Base-by-base conservation (phyloP, 2,113 vertebrate genomes). In the Charina bottae region DNA sequence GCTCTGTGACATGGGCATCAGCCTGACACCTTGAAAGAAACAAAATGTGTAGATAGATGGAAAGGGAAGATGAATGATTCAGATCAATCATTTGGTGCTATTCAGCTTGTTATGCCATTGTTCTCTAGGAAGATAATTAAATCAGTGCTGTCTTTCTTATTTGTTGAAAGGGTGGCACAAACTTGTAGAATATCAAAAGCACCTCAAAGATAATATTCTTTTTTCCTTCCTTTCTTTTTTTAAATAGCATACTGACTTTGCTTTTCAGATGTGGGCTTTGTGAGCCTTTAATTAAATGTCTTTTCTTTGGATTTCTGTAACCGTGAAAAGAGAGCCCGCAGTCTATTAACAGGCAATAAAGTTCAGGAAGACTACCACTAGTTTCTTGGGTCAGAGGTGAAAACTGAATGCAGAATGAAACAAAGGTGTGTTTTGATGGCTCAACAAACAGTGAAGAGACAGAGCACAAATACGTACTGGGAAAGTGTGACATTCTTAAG, bases 261-360 rank as follows among this genome's bases (percentile, higher is more conserved):
- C 96, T 96, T 98, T 97, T 98, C 97, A 97, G 95, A 91, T 95
- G 96, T 28, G 90, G 96, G 97, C 96, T 96, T 97, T 97, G 97
- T 98, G 96, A 97, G 90, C 95, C 96, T 97, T 97, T 97, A 98
- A 97, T 97, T 97, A 97, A 97, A 97, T 93, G 97, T 97, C 97
- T 97, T 92, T 92, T 92, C 97, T 97, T 97, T 94, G 93, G 95
- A 97, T 98, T 98, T 98, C 97, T 97, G 95, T 98, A 97, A 97
- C 97, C 97, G 96, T 97, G 97, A 97, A 98, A 97, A 97, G 97
- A 97, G 96, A 97, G 97, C 97, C 97, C 97, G 97, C 97, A 98
- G 97, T 98, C 98, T 98, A 98, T 98, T 98, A 98, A 98, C 98
- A 98, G 97, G 98, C 97, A 98, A 98, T 98, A 98, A 98, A 98